These are phyloP conservation scores for Chrysomela aeneicollis DNA, from an alignment of 2,888 invertebrate genomes.

Conservation along the genomic window DNA sequence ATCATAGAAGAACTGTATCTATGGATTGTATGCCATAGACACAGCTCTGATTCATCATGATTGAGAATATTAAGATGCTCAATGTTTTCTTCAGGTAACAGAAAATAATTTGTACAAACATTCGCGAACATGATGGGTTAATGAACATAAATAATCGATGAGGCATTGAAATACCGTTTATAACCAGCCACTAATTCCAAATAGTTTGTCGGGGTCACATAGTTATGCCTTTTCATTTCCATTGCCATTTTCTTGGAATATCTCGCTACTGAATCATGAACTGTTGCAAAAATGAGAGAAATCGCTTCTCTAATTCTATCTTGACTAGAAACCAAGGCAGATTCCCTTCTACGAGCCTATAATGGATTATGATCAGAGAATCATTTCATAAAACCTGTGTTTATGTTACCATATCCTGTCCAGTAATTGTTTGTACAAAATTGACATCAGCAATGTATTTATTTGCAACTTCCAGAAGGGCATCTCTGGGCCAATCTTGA, in stretches of 20 bases:
- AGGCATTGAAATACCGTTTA: slow-evolving; percentile 68
- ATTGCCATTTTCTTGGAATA: slow-evolving; percentile 76
- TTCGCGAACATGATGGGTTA: too few relatives aligned
- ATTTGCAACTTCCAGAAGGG: slow-evolving; percentile 87
- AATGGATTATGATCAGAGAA: slow-evolving; percentile 19
- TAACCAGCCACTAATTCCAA: slow-evolving; percentile 85
- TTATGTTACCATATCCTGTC: slow-evolving; percentile 63
- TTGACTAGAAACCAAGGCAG: slow-evolving; percentile 61
- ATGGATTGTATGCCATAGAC: too few relatives aligned
- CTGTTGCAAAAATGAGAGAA: slow-evolving; percentile 79
- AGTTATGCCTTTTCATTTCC: slow-evolving; percentile 83
- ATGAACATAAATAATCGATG: too few relatives aligned
- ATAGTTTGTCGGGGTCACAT: slow-evolving; percentile 90
- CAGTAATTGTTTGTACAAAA: slow-evolving; percentile 75
- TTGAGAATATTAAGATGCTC: too few relatives aligned
- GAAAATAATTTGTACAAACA: too few relatives aligned
- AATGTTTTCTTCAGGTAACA: too few relatives aligned
- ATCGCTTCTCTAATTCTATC: slow-evolving; percentile 71
- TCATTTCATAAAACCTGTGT: background rate
- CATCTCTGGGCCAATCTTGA: slow-evolving; percentile 87
- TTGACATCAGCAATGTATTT: slow-evolving; percentile 79
- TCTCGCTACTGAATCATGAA: slow-evolving; percentile 83
- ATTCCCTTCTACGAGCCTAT: slow-evolving; percentile 55
- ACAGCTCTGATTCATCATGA: too few relatives aligned
- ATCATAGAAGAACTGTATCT: too few relatives aligned